These are phyloP conservation scores for Opisthograptis luteolata DNA, from an alignment of 2,888 invertebrate species.

Conservation along the genomic window DNA sequence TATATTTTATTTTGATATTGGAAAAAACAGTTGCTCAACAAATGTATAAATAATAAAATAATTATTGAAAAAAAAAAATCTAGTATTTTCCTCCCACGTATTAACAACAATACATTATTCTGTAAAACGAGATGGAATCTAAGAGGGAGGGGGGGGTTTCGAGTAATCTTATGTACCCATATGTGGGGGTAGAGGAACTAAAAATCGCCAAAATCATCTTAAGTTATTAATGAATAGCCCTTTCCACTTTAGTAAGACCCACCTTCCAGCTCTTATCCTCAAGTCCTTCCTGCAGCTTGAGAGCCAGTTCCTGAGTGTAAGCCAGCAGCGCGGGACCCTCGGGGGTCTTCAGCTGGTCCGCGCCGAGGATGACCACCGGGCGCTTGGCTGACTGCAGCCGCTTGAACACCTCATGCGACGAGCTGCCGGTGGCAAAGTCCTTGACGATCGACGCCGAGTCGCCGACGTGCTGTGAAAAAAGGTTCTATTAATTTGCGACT, in stretches of 20 bases:
- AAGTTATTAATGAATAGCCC: too few species aligned
- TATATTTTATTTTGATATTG: too few species aligned
- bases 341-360: conserved; percentile 90
- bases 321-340: conserved; percentile 92
- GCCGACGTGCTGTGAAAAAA: conserved; percentile 89
- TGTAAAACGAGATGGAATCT: too few species aligned
- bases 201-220: too few species aligned
- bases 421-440: conserved; percentile 90
- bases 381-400: conserved; percentile 90
- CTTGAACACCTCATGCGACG: conserved; percentile 72
- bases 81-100: too few species aligned
- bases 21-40: too few species aligned
- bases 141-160: too few species aligned
- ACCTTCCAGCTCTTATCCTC: conserved; percentile 83
- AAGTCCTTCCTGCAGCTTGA: conserved; percentile 81
- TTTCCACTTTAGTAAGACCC: conserved; percentile 18
- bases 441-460: conserved; percentile 89
- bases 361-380: conserved; percentile 97
- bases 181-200: too few species aligned
- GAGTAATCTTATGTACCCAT: too few species aligned
- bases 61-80: too few species aligned
- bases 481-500: background rate
- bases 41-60: too few species aligned
- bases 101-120: too few species aligned
- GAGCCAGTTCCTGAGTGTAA: conserved; percentile 89